Evolutionary conservation across 2,113 vertebrate genomes (phyloP).

Genomic region (Nycticorax nycticorax): DNA sequence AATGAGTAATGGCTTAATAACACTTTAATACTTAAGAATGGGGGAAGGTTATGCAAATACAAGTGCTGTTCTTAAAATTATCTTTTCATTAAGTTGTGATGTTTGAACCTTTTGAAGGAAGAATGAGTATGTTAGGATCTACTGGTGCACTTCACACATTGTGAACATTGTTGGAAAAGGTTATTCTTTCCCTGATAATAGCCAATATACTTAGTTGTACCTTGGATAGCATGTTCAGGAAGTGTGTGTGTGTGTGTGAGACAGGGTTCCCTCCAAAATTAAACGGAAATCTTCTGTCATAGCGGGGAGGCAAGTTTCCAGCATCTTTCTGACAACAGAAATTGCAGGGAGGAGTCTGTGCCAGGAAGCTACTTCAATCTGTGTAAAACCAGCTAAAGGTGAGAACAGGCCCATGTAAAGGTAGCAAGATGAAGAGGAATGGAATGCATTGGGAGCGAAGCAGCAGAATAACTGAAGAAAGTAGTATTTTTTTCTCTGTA

Average conservation of each 20-base stretch:
- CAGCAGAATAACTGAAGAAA: neutral
- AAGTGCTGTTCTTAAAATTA: neutral
- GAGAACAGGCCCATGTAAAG: neutral
- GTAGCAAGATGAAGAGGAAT: neutral
- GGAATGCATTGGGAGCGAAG: neutral
- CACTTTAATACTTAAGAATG: neutral
- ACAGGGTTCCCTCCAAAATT: neutral
- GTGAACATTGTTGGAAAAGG: neutral
- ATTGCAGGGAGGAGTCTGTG: neutral
- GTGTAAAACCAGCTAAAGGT: neutral
- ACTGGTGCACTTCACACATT: neutral
- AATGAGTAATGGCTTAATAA: neutral
- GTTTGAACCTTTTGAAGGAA: neutral
- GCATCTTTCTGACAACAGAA: neutral
- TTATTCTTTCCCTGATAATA: too few relatives aligned
- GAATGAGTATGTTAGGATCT: neutral
- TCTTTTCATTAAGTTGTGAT: neutral
- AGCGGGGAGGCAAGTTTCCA: neutral
- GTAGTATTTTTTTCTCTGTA: rapidly evolving
- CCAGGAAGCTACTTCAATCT: neutral
- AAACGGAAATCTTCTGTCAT: neutral
- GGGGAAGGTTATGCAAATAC: neutral
- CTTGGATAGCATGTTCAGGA: neutral
- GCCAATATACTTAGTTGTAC: neutral
- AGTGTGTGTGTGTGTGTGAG: neutral